These are phyloP conservation scores for Zaprionus lachaisei DNA, from an alignment of 1,140 invertebrate species.

Conservation along the genomic window DNA sequence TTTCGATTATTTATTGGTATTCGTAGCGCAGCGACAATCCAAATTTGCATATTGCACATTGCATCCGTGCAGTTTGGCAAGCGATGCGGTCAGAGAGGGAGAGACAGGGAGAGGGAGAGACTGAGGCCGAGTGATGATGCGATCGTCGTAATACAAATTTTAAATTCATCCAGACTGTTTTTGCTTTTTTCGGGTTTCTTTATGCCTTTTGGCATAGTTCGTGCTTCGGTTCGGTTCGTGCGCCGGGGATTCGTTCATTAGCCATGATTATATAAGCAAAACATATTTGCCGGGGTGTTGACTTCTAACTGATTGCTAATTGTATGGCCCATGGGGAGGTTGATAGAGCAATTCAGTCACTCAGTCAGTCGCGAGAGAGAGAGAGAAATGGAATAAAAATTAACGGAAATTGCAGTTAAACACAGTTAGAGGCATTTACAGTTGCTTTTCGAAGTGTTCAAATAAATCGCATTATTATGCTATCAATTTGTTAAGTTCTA, in stretches of 20 bases:
- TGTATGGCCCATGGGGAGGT: conserved; percentile 12
- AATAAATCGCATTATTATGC: conserved; percentile 7
- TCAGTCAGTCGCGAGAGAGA: neutral
- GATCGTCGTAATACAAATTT: conserved; percentile 22
- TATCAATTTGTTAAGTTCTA: conserved; percentile 21
- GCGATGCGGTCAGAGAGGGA: conserved; percentile 6
- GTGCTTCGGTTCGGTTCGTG: conserved; percentile 51
- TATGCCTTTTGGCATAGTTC: conserved; percentile 47
- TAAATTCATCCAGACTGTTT: conserved; percentile 22
- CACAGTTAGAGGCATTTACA: conserved; percentile 27
- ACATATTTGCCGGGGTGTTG: conserved; percentile 63
- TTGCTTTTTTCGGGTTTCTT: conserved; percentile 19
- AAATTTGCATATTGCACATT: conserved; percentile 67
- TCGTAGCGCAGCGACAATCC: conserved; percentile 37
- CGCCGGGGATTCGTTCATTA: conserved; percentile 50
- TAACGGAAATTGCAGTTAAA: conserved; percentile 34
- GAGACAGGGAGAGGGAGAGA: conserved; percentile 20
- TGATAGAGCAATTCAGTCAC: conserved; percentile 53
- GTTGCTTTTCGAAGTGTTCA: conserved; percentile 8
- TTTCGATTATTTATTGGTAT: conserved; percentile 46
- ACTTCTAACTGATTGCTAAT: conserved; percentile 53
- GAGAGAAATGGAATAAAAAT: conserved; percentile 23
- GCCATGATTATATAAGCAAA: conserved; percentile 67
- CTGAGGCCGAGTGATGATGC: conserved; percentile 23
- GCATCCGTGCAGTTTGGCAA: conserved; percentile 55